A percentile compares a stretch with the other conserved stretches of the same genome.
Conservation (phyloP, 2,113 vertebrate species). For the Dipodomys spectabilis region DNA sequence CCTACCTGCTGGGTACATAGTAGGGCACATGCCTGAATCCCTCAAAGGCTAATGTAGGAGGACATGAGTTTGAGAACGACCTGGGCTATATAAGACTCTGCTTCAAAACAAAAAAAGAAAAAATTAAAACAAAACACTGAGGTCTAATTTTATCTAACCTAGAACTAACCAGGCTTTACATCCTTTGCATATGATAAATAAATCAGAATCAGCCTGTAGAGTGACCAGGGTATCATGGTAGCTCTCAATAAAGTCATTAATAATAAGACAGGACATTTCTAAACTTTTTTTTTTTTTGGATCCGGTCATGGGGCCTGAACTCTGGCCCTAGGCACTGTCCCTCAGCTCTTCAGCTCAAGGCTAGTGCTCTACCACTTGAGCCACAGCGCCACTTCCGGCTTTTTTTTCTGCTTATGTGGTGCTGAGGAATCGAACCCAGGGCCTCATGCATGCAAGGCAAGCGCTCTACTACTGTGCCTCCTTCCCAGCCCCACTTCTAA, state of each 20-base stretch:
- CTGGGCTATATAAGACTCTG: neutral
- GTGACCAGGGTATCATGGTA: neutral
- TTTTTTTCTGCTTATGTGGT: no score
- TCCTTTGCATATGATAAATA: neutral
- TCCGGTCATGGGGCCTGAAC: no score
- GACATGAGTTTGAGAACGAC: neutral
- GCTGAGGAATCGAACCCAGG: no score
- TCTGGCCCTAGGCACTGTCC: no score
- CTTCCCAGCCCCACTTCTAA: no score
- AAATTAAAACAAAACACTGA: neutral
- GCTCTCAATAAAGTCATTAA: neutral
- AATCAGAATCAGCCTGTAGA: neutral
- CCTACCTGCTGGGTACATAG: neutral
- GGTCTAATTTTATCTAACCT: neutral
- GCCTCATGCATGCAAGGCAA: no score
- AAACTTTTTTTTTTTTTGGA: neutral
- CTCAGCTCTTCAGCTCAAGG: no score
- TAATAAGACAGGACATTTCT: neutral
- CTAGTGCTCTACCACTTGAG: neutral
- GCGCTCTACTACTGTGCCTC: no score
- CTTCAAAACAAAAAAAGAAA: neutral
- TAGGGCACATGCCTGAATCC: neutral
- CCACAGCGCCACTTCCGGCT: no score
- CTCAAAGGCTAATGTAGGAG: no score
- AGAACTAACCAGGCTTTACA: neutral